A percentile compares a stretch with the other conserved stretches of the same genome.
Evolutionary conservation across 1,140 invertebrate genomes (phyloP).

Genomic region (Sweltsa coloradensis): DNA sequence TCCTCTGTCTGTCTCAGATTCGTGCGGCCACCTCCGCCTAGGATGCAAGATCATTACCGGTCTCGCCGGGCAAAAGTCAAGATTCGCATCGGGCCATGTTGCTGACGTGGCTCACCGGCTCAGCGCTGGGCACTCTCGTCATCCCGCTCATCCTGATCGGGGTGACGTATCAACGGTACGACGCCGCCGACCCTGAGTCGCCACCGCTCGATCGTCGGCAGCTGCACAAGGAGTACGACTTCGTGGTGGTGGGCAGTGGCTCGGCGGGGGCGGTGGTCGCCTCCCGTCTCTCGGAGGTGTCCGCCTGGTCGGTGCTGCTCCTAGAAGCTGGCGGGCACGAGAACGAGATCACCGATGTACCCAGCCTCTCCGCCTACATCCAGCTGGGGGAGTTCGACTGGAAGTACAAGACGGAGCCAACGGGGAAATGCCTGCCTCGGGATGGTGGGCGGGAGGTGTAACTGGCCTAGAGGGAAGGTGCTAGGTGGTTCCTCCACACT

Average conservation of each 20-base stretch:
- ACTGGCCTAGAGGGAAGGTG: slow-evolving; percentile 74
- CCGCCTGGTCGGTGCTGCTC: slow-evolving; percentile 51
- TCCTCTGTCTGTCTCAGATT: no score
- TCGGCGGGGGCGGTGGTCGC: slow-evolving; percentile 88
- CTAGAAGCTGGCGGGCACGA: slow-evolving; percentile 88
- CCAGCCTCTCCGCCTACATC: slow-evolving; percentile 73
- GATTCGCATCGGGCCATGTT: no score
- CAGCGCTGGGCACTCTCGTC: no score
- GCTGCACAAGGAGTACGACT: slow-evolving; percentile 60
- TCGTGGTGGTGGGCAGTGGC: slow-evolving; percentile 79
- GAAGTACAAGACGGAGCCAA: slow-evolving; percentile 84
- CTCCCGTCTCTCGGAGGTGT: slow-evolving; percentile 68
- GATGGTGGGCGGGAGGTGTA: slow-evolving; percentile 52
- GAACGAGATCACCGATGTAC: slow-evolving; percentile 81
- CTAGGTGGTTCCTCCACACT: slow-evolving; percentile 81
- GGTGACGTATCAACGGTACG: slow-evolving; percentile 69
- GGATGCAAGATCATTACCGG: no score
- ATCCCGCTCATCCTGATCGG: slow-evolving; percentile 69
- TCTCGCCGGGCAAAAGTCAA: no score
- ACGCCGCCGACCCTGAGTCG: slow-evolving; percentile 66
- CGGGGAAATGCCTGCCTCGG: slow-evolving; percentile 63
- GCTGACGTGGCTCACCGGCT: no score
- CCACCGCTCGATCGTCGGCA: slow-evolving; percentile 43
- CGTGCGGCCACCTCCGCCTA: no score
- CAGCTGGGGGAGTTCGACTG: slow-evolving; percentile 82